Conservation (phyloP, 2,888 invertebrate species). For the Torymus texanus region DNA sequence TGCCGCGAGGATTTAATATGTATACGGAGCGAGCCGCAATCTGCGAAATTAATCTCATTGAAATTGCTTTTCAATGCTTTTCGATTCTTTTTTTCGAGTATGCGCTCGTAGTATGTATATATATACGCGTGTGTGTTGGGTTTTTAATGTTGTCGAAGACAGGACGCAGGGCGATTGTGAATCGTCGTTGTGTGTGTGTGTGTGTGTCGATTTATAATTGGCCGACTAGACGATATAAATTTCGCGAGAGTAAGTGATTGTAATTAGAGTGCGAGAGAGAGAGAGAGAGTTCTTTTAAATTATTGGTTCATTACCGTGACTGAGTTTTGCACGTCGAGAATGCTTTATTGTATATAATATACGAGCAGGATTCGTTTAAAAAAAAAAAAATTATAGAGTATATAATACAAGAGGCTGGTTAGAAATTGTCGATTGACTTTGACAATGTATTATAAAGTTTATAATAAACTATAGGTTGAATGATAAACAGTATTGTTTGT, state of each 20-base stretch:
- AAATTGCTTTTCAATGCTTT: conserved; percentile 46
- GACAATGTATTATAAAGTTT: too few species aligned
- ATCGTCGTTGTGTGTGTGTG: conserved; percentile 4
- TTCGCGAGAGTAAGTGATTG: too few species aligned
- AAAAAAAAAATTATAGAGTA: too few species aligned
- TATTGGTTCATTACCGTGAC: too few species aligned
- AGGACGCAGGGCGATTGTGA: not conserved
- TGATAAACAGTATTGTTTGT: conserved; percentile 14
- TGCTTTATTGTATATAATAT: not conserved
- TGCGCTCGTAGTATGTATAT: too few species aligned
- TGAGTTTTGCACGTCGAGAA: not conserved
- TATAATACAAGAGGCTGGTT: too few species aligned
- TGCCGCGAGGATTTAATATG: not conserved
- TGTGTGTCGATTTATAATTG: not conserved
- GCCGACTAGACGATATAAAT: not conserved
- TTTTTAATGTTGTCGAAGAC: not conserved
- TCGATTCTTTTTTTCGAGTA: conserved; percentile 3
- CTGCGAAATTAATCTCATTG: conserved; percentile 51
- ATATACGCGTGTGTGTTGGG: too few species aligned
- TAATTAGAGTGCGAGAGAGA: too few species aligned
- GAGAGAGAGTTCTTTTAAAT: too few species aligned
- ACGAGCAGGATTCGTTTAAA: too few species aligned
- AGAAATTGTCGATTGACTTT: too few species aligned
- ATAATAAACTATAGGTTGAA: conserved; percentile 2
- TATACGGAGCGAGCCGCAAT: conserved; percentile 15